A percentile compares a stretch with the other conserved stretches of the same genome.
phyloP scores from a whole-genome alignment of 2,113 vertebrate genomes.

The Calidris pugnax region DNA sequence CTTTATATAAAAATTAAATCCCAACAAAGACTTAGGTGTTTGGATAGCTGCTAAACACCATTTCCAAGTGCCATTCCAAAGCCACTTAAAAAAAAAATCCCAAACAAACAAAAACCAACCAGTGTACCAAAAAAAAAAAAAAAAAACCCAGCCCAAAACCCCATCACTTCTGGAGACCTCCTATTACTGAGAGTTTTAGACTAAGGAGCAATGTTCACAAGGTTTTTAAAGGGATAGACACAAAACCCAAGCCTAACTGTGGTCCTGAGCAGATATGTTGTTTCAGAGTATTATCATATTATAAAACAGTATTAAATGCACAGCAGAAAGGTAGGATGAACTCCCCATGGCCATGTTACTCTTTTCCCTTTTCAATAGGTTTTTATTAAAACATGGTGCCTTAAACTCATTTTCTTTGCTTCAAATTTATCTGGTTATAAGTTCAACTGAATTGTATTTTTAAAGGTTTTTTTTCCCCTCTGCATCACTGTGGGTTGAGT shows the following conservation, averaged over 20 bases:
- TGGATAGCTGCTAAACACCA: background rate
- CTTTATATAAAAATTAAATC: background rate
- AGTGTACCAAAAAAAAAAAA: background rate
- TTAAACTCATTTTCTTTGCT: background rate
- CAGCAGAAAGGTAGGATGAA: background rate
- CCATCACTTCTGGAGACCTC: background rate
- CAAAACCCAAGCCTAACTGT: background rate
- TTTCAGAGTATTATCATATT: background rate
- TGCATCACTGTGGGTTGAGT: background rate
- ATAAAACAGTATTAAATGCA: background rate
- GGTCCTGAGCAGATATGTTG: background rate
- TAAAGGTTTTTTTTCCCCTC: background rate
- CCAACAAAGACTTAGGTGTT: background rate
- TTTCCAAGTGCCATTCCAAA: background rate
- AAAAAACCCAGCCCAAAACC: background rate
- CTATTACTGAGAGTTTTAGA: background rate
- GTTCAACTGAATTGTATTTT: background rate
- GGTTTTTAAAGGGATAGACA: background rate
- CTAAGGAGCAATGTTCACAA: background rate
- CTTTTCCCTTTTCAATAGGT: background rate
- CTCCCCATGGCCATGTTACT: rapidly evolving
- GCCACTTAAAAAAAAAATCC: background rate
- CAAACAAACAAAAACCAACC: rapidly evolving
- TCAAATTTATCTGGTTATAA: background rate
- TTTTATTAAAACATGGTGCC: background rate